Conservation (phyloP, 2,113 vertebrate species). For the Scopus umbretta region DNA sequence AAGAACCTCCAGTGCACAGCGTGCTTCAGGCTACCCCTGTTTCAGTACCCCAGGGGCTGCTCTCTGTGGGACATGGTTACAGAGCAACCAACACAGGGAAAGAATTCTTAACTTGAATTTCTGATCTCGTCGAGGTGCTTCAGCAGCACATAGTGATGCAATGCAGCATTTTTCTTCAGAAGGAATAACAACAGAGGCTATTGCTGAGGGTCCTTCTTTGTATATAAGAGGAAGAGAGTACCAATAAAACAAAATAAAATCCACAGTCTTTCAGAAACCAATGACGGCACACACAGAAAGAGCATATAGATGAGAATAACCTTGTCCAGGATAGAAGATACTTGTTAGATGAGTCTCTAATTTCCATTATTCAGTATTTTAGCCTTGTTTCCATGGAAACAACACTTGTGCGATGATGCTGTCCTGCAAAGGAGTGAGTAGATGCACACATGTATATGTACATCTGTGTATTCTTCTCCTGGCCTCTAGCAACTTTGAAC, state of each 20-base stretch:
- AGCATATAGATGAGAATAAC: background rate
- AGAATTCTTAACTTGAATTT: background rate
- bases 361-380: slow-evolving; percentile 48
- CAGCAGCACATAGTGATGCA: slow-evolving; percentile 2
- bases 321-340: background rate
- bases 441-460: background rate
- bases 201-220: background rate
- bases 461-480: background rate
- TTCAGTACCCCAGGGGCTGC: background rate
- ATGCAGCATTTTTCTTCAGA: slow-evolving; percentile 4
- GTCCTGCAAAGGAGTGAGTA: background rate
- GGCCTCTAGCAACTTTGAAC: background rate
- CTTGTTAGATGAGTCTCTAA: background rate
- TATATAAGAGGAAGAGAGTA: background rate
- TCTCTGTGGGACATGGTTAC: rapidly evolving
- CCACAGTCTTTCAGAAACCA: background rate
- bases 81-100: background rate
- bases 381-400: slow-evolving; percentile 59
- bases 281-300: background rate
- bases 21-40: background rate
- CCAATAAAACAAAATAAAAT: background rate
- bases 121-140: background rate
- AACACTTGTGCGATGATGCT: background rate
- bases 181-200: background rate
- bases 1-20: rapidly evolving